Conservation (phyloP, 2,113 vertebrate genomes). For the Channa argus region DNA sequence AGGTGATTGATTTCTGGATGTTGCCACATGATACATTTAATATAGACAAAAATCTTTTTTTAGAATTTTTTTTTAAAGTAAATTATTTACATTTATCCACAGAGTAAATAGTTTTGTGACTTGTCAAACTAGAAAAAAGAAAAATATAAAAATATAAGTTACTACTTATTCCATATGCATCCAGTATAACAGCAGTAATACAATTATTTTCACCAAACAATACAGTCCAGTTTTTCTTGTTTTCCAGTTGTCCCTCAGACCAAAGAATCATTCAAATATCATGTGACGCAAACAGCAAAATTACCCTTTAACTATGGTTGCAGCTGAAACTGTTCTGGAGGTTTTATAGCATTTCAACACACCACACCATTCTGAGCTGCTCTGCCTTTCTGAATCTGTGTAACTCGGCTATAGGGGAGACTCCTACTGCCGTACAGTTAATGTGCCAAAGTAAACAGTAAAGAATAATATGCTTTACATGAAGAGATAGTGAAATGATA, state of each 20-base stretch:
- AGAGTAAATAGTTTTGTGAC: not conserved
- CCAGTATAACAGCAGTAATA: not conserved
- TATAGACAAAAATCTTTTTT: slow-evolving; percentile 9
- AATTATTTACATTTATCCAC: not conserved
- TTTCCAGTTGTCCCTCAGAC: slow-evolving; percentile 34
- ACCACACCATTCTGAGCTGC: slow-evolving; percentile 19
- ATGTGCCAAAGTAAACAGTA: slow-evolving; percentile 74
- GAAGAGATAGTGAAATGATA: slow-evolving; percentile 24
- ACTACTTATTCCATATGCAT: not conserved
- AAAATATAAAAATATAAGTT: not conserved
- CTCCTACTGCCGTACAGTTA: slow-evolving; percentile 48
- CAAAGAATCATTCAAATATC: slow-evolving; percentile 40
- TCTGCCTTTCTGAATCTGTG: slow-evolving; percentile 22
- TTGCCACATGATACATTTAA: not conserved
- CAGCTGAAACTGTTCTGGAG: slow-evolving; percentile 42
- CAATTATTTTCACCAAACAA: not conserved
- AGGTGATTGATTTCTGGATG: slow-evolving; percentile 4
- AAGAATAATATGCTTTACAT: slow-evolving; percentile 41
- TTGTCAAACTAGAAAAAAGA: not conserved
- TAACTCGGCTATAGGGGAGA: slow-evolving; percentile 32
- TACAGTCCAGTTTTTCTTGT: slow-evolving; percentile 47
- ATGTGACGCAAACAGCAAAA: slow-evolving; percentile 31
- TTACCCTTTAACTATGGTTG: slow-evolving; percentile 67
- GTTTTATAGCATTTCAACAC: slow-evolving; percentile 36
- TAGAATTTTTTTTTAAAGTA: not conserved